phyloP scores from a whole-genome alignment of 1,140 invertebrate species.

The Musca vetustissima region DNA sequence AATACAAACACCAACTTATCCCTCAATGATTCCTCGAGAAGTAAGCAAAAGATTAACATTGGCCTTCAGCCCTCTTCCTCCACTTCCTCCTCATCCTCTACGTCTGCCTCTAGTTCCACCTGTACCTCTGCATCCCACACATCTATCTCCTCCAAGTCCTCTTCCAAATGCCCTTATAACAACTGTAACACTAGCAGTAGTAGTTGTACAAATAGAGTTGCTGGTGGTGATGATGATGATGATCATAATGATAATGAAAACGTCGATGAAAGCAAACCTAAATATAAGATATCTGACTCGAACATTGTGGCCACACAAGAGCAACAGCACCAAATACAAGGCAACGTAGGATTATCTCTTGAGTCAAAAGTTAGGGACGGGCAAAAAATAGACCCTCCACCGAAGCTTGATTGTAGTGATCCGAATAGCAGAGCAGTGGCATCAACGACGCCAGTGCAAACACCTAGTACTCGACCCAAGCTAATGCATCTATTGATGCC shows the following conservation, averaged over 20 bases:
- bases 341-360: neutral
- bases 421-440: neutral
- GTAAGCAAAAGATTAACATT: neutral
- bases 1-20: conserved; percentile 29
- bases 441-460: neutral
- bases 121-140: conserved; percentile 26
- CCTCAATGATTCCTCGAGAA: neutral
- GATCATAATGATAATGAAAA: conserved; percentile 26
- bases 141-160: conserved; percentile 13
- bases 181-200: conserved; percentile 26
- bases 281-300: conserved; percentile 16
- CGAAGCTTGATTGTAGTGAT: neutral
- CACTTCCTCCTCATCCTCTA: conserved; percentile 20
- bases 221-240: conserved; percentile 27
- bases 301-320: neutral
- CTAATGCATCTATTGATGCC: conserved; percentile 17
- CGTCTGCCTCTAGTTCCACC: conserved; percentile 26
- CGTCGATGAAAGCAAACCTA: conserved; percentile 19
- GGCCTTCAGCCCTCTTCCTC: neutral
- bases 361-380: neutral
- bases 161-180: conserved; percentile 30
- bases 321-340: conserved; percentile 3
- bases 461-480: neutral
- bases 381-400: no score
- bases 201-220: conserved; percentile 27